A percentile compares a stretch with the other conserved stretches of the same genome.
These are phyloP conservation scores for Thamnaconus septentrionalis DNA, from an alignment of 2,113 vertebrate species.

Conservation along the genomic window DNA sequence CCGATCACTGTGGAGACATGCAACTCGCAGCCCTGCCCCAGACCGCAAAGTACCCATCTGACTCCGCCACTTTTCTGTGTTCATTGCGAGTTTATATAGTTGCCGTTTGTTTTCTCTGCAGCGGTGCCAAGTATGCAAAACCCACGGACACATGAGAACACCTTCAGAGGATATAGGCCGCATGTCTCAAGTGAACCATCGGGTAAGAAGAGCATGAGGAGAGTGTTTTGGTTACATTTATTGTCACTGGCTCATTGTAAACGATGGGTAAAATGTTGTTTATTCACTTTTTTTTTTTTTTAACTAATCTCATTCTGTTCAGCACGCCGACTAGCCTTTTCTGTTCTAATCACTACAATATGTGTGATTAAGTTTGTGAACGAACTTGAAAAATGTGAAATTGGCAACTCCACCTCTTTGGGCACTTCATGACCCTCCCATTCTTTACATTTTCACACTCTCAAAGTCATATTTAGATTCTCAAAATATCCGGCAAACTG, in stretches of 20 bases:
- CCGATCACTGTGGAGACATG: slow-evolving; percentile 80
- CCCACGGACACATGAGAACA: slow-evolving; percentile 61
- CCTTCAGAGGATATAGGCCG: slow-evolving; percentile 61
- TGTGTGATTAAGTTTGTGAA: too few species aligned
- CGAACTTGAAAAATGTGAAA: too few species aligned
- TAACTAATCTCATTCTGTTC: neutral
- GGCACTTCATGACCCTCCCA: too few species aligned
- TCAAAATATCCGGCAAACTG: slow-evolving; percentile 1
- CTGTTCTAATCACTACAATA: too few species aligned
- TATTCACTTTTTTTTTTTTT: too few species aligned
- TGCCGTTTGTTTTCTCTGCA: slow-evolving; percentile 36
- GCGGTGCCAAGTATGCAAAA: slow-evolving; percentile 84
- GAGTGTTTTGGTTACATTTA: too few species aligned
- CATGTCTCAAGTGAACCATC: slow-evolving; percentile 56
- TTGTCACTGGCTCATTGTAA: too few species aligned
- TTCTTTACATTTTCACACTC: too few species aligned
- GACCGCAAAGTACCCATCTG: slow-evolving; percentile 75
- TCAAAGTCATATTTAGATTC: too few species aligned
- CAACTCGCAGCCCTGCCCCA: slow-evolving; percentile 83
- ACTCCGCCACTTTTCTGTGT: neutral
- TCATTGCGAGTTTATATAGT: neutral
- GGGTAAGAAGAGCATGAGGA: slow-evolving; percentile 31
- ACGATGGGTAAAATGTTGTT: too few species aligned
- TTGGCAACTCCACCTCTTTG: too few species aligned
- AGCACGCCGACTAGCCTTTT: too few species aligned